These are phyloP conservation scores for Panopea generosa DNA, from an alignment of 2,888 invertebrate genomes.

Conservation along the genomic window DNA sequence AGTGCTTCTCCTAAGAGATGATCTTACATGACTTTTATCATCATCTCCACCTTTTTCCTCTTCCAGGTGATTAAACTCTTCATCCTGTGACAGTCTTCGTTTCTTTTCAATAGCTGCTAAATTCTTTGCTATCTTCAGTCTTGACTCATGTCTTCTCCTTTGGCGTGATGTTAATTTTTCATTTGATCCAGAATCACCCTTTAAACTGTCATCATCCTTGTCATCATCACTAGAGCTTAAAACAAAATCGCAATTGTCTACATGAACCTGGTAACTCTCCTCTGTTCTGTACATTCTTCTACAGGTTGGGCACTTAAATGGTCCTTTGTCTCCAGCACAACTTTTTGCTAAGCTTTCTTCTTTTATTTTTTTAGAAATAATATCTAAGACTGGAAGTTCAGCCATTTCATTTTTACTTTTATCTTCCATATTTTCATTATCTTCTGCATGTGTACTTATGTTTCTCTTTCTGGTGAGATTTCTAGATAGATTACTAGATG, in stretches of 20 bases:
- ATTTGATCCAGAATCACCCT: conserved; percentile 6
- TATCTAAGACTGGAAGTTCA: conserved; percentile 76
- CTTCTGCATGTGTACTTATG: neutral
- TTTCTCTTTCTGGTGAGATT: neutral
- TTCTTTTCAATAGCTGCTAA: neutral
- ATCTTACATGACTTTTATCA: conserved; percentile 13
- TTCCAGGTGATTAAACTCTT: neutral
- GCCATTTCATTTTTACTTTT: neutral
- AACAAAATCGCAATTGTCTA: conserved; percentile 84
- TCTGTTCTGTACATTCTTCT: conserved; percentile 88
- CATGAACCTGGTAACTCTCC: conserved; percentile 84
- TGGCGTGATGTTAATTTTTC: no score
- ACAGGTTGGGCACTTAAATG: conserved; percentile 94
- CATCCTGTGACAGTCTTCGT: neutral
- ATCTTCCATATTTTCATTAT: neutral
- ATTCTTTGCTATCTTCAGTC: no score
- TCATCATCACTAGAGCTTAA: conserved; percentile 85
- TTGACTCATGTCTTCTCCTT: no score
- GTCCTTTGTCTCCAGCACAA: conserved; percentile 84
- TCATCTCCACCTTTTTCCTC: neutral
- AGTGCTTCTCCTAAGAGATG: conserved; percentile 62
- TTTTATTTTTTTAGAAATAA: conserved; percentile 86
- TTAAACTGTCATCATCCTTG: conserved; percentile 65
- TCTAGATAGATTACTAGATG: neutral
- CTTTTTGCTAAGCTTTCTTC: conserved; percentile 83